Evolutionary conservation across 2,888 invertebrate species (phyloP), one percentile per base, ranked within the genome.

Genomic region (Marronus borbonicus): DNA sequence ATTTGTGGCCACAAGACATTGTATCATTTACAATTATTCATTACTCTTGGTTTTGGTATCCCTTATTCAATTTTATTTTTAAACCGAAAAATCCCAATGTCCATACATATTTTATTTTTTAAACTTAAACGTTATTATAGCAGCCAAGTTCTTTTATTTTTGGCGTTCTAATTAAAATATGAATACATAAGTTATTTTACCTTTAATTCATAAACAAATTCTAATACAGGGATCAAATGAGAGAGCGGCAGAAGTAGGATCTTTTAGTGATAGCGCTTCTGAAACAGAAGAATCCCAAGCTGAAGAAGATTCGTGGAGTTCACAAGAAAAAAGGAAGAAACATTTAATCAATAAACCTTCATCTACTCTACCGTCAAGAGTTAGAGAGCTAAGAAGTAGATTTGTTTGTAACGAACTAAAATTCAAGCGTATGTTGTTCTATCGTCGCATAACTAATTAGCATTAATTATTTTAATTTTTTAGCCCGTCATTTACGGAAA

Each of bases 221-320:
- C 31, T 55, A 10, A 77, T 77, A n/a, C 50, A 79, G 70, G 81
- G 84, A 80, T 80, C 70, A 76, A 81, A 81, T 65, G 81, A 80
- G 76, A 81, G 80, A 39, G 49, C 74, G 5, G 83, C 83, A 79
- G 84, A 84, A 72, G 82, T 82, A 49, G 84, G 81, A 74, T 83
- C 85, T 24, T 85, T 85, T 3, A 85, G 83, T 76, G 84, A 81
- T 49, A 84, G 84, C 68, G 85, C 85, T 55, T 86, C 83, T 76
- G 85, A 84, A 76, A 83, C 83, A 74, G 85, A 84, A 76, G 83
- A 83, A 4, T 82, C 82, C 28, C 83, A 83, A 50, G 86, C 85
- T 80, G 82, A 81, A 76, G 82, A 84, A 75, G 87, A 86, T 76
- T 86, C 86, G 12, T 87, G 85, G 81, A 86, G 85, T 79, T 83